Percentiles rank a stretch among this genome's conserved stretches.
Evolutionary conservation across 2,113 vertebrate species (phyloP).

Genomic region (Carassius auratus): DNA sequence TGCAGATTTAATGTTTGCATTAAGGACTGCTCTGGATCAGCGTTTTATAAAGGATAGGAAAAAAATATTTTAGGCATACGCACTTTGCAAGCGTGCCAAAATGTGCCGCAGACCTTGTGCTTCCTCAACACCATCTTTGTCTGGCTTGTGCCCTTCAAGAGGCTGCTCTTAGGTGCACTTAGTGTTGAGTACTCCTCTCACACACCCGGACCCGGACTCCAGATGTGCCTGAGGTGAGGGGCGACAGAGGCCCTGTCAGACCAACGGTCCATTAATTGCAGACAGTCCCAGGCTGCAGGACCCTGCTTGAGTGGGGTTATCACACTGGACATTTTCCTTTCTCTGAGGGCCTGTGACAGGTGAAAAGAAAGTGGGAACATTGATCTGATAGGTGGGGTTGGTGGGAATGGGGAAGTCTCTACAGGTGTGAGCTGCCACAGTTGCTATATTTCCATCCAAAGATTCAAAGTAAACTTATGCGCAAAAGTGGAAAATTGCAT

Average conservation of each 20-base stretch:
- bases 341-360: constrained; percentile 2
- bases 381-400: constrained; percentile 44
- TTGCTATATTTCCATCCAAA: too few species aligned
- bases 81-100: constrained; percentile 20
- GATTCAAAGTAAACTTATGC: too few species aligned
- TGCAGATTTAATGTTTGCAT: background rate
- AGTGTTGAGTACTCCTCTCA: constrained; percentile 48
- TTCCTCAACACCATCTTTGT: constrained; percentile 55
- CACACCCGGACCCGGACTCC: constrained; percentile 35
- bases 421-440: constrained; percentile 33
- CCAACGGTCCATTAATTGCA: constrained; percentile 55
- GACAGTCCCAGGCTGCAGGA: constrained; percentile 49
- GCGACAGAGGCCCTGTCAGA: constrained; percentile 47
- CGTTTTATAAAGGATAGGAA: constrained; percentile 1
- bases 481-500: too few species aligned
- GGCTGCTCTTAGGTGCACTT: constrained; percentile 60
- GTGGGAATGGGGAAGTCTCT: constrained; percentile 27
- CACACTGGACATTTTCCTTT: background rate
- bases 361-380: constrained; percentile 30
- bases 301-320: constrained; percentile 40
- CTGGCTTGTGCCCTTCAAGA: constrained; percentile 55
- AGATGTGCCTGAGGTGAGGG: constrained; percentile 43
- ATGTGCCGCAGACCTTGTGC: constrained; percentile 47
- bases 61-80: constrained; percentile 17
- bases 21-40: background rate